phyloP scores from a whole-genome alignment of 2,888 invertebrate species.

The Pseudococcus viburni region DNA sequence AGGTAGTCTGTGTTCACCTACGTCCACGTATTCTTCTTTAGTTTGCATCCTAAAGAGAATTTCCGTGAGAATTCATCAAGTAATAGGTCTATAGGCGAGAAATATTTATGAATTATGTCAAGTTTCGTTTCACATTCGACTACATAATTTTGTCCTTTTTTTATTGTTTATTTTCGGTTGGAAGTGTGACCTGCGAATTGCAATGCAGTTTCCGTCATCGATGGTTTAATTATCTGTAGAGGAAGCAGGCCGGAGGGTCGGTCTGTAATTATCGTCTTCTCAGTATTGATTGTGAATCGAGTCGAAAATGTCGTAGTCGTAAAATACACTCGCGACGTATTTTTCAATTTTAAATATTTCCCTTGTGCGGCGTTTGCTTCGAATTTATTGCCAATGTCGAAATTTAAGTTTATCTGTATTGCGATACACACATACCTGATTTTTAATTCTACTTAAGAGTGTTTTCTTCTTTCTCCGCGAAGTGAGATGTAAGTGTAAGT shows the following conservation, averaged over 20 bases:
- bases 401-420: not conserved
- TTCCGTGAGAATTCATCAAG: conserved; percentile 10
- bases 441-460: not conserved
- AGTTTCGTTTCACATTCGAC: not conserved
- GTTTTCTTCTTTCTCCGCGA: not conserved
- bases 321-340: conserved; percentile 1
- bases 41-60: not conserved
- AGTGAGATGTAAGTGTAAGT: not conserved
- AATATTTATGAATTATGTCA: conserved; percentile 1
- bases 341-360: conserved; percentile 7
- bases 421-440: not conserved
- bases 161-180: conserved; percentile 22
- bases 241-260: not conserved
- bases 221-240: not conserved
- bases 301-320: not conserved
- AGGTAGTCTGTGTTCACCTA: not conserved
- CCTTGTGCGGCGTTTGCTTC: not conserved
- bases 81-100: not conserved
- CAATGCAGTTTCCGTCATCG: conserved; percentile 11
- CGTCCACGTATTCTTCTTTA: not conserved
- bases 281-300: not conserved
- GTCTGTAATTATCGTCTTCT: not conserved
- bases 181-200: not conserved
- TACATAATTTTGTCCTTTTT: conserved; percentile 36
- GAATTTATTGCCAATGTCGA: conserved; percentile 24